These are phyloP conservation scores for Botrylloides violaceus DNA, from an alignment of 23 tunicate genomes.

Conservation along the genomic window DNA sequence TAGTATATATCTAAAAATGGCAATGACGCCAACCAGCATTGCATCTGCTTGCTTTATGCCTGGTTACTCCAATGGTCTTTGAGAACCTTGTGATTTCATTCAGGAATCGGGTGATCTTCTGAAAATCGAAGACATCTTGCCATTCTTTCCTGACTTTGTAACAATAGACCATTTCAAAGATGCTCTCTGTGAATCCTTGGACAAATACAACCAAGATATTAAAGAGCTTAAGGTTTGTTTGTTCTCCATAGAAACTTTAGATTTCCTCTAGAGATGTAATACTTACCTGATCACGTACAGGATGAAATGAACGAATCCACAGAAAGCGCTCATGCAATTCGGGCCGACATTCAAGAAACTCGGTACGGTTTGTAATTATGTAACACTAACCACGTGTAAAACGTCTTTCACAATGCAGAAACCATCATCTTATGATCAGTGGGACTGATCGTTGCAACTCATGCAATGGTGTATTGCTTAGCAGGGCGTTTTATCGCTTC, in stretches of 20 bases:
- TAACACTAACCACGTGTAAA: no score
- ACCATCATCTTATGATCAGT: slow-evolving; percentile 58
- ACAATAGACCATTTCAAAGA: slow-evolving; percentile 97
- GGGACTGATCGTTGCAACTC: slow-evolving; percentile 42
- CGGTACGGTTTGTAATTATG: slow-evolving; percentile 17
- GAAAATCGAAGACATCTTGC: slow-evolving; percentile 84
- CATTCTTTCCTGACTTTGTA: slow-evolving; percentile 94
- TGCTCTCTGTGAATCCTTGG: slow-evolving; percentile 86
- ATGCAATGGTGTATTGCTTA: slow-evolving; percentile 45
- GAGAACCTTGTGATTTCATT: not conserved
- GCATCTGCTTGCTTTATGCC: no score
- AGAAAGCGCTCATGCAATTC: slow-evolving; percentile 59
- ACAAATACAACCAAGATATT: slow-evolving; percentile 81
- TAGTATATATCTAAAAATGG: no score
- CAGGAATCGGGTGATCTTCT: slow-evolving; percentile 78
- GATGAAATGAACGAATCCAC: slow-evolving; percentile 95
- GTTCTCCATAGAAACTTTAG: not conserved
- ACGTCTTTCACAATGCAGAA: slow-evolving; percentile 26
- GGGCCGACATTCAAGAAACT: slow-evolving; percentile 79
- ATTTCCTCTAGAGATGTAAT: not conserved
- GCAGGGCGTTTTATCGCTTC: slow-evolving; percentile 65
- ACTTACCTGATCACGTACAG: slow-evolving; percentile 8
- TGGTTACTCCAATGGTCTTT: not conserved
- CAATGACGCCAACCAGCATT: no score
- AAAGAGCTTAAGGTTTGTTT: slow-evolving; percentile 53